Evolutionary conservation across 2,113 vertebrate genomes (phyloP).

Genomic region (Datnioides undecimradiatus): DNA sequence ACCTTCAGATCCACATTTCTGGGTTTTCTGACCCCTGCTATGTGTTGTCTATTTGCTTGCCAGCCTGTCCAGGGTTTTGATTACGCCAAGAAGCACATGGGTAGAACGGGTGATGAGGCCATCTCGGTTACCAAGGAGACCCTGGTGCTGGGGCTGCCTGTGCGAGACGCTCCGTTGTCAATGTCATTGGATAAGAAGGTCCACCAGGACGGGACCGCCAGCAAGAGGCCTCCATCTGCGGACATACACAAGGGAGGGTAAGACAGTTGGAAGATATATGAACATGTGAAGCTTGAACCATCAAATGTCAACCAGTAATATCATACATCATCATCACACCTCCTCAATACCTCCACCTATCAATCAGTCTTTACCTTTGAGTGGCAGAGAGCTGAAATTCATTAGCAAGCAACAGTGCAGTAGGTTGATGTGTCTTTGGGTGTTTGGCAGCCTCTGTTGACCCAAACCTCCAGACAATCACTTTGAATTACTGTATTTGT

Average conservation of each 20-base stretch:
- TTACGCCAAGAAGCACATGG: constrained; percentile 98
- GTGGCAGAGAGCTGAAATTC: no score
- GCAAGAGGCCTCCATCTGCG: constrained; percentile 91
- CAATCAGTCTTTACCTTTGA: no score
- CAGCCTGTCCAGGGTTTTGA: constrained; percentile 99
- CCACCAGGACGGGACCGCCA: constrained; percentile 90
- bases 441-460: no score
- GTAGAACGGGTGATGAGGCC: constrained; percentile 92
- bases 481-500: no score
- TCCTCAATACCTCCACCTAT: no score
- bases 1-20: not conserved
- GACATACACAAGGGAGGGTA: constrained; percentile 94
- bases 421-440: no score
- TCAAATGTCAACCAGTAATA: no score
- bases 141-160: constrained; percentile 90
- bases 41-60: not conserved
- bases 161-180: constrained; percentile 89
- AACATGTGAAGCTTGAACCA: no score
- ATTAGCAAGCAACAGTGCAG: no score
- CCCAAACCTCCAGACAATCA: no score
- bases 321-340: no score
- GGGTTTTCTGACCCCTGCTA: not conserved
- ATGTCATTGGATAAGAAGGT: constrained; percentile 90
- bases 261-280: no score
- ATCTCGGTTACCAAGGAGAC: constrained; percentile 95